Base-by-base conservation (phyloP, 2,888 invertebrate species). In the Hirtodrosophila duncani region DNA sequence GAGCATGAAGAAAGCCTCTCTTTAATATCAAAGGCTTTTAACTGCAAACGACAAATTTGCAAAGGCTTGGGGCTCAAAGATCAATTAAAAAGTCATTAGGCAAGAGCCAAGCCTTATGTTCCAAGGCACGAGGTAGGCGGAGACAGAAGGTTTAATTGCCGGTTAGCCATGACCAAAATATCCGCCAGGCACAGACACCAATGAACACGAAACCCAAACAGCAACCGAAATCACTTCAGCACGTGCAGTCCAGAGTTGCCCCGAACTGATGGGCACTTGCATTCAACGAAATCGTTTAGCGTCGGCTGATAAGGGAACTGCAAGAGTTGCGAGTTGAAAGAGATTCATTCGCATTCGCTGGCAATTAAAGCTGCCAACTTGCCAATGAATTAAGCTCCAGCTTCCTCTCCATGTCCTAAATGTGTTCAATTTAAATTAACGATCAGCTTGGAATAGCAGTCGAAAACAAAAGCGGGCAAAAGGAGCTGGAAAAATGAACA, bases 381-480 rank as follows among this genome's bases (percentile, higher is more conserved):
- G 58, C 38, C 41, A 29, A 46, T 41, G 44, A 49, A 30, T 62
- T 26, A 58, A 48, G 24, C 18, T 33, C 26, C 31, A 44, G 34
- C 16, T 24, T 27, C 57, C 37, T 18, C 23, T 60, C 71, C 72
- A 70, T 79, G 79, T 72, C 71, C 75, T 62, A 79, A 72, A 72
- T 72, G 72, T 72, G 72, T 72, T 79, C 72, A 72, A 79, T 72
- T 72, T 72, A 79, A 79, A 72, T 72, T 72, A 72, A 72, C 72
- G 72, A 72, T 72, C 66, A 67, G 67, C 67, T 57, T 66, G 57
- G 61, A 65, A 65, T 65, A 68, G 75, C 61, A 58, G 56, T 56
- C 26, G 50, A 36, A 29, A 37, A 20, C 21, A 33, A 18, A 1
- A 4, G 37, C 43, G 31, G 49, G 30, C 17, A 30, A 11, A 39